Evolutionary conservation across 2,797 vertebrate genomes (phyloP).

Genomic region (Hippocampus kuda): DNA sequence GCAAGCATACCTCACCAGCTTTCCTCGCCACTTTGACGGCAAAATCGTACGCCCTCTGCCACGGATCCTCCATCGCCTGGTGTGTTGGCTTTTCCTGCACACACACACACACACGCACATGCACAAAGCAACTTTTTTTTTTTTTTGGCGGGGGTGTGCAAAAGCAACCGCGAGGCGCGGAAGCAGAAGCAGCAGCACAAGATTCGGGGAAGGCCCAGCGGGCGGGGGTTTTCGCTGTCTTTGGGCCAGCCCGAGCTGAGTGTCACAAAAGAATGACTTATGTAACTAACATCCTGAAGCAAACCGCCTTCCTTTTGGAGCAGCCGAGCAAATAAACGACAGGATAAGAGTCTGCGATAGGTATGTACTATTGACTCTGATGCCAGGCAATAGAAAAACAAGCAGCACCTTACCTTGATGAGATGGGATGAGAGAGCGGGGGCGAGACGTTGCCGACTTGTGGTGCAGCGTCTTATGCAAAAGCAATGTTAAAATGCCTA

Average conservation of each 20-base stretch:
- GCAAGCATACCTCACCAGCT: constrained; percentile 73
- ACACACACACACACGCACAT: not conserved
- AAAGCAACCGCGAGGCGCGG: not conserved
- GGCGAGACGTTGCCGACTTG: not conserved
- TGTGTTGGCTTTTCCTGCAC: not conserved
- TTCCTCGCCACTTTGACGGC: constrained; percentile 76
- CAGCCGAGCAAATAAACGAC: not conserved
- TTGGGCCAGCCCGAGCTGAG: not conserved
- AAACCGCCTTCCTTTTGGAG: not conserved
- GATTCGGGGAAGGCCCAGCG: not conserved
- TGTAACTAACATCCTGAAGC: not conserved
- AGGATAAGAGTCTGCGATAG: not conserved
- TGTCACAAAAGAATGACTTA: not conserved
- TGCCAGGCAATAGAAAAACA: not conserved
- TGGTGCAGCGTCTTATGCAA: constrained; percentile 5
- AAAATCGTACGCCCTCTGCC: constrained; percentile 80
- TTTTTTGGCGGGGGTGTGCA: no score
- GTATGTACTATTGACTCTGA: not conserved
- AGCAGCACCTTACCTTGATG: constrained; percentile 4
- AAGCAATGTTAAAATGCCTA: constrained; percentile 10
- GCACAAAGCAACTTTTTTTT: not conserved
- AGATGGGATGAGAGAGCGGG: not conserved
- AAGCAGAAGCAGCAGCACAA: not conserved
- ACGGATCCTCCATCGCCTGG: constrained; percentile 70
- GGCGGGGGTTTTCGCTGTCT: not conserved